phyloP scores from a whole-genome alignment of 2,797 vertebrate genomes.

The Hapalemur alaotrensis region DNA sequence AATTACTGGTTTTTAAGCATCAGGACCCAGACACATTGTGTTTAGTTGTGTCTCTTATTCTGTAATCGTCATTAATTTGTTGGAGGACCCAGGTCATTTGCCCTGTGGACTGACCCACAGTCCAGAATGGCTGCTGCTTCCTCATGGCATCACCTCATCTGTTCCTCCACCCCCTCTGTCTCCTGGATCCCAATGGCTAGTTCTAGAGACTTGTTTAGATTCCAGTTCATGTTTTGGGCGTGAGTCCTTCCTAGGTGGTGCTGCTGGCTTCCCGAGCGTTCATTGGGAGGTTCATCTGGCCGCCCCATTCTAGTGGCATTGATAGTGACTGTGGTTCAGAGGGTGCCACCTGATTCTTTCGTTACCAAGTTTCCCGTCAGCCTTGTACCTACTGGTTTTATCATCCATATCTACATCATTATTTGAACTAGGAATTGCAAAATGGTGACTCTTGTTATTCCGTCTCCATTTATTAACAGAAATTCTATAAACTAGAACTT shows the following conservation, averaged over 20 bases:
- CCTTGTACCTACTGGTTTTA: background rate
- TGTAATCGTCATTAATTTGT: background rate
- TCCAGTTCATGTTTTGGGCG: background rate
- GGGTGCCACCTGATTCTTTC: background rate
- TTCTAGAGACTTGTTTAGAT: background rate
- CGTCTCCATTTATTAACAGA: background rate
- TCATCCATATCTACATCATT: background rate
- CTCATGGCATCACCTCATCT: background rate
- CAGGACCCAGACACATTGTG: background rate
- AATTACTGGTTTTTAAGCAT: background rate
- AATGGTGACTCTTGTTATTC: background rate
- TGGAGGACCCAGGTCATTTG: background rate
- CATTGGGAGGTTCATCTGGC: background rate
- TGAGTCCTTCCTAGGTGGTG: background rate
- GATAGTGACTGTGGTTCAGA: background rate
- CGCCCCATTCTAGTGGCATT: background rate
- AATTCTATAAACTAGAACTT: background rate
- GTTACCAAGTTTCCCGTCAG: background rate
- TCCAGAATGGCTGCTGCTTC: background rate
- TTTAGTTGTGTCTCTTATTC: background rate
- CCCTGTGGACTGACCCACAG: accelerated
- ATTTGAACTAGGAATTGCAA: background rate
- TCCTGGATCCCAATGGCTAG: background rate
- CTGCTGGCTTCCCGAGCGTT: background rate
- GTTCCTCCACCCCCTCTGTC: background rate